Percentiles rank a stretch among this genome's conserved stretches.
Conservation (phyloP, 2,797 vertebrate genomes). For the Hydrolagus colliei region DNA sequence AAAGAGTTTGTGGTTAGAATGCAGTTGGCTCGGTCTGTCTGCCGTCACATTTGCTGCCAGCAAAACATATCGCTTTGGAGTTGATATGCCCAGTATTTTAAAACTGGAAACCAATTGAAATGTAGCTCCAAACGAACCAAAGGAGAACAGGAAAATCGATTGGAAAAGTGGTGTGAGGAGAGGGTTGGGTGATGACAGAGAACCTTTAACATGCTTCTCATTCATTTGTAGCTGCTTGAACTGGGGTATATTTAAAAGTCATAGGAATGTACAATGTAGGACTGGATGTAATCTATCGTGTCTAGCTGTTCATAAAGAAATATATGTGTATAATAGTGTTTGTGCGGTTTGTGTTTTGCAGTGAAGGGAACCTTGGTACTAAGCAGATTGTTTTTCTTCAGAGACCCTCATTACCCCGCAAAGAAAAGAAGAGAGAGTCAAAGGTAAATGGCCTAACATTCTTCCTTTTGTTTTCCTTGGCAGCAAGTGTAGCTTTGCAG, state of each 20-base stretch:
- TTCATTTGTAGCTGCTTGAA: background rate
- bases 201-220: background rate
- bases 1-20: too few species aligned
- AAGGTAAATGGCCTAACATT: constrained; percentile 67
- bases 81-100: too few species aligned
- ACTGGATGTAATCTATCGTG: constrained; percentile 43
- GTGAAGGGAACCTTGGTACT: constrained; percentile 87
- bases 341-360: constrained; percentile 48
- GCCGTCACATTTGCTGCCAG: too few species aligned
- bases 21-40: too few species aligned
- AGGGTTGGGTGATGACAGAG: background rate
- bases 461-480: constrained; percentile 38
- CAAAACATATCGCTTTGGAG: too few species aligned
- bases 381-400: constrained; percentile 97
- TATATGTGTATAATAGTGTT: constrained; percentile 35
- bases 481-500: constrained; percentile 34
- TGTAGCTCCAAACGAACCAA: too few species aligned
- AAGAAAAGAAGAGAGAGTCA: constrained; percentile 77
- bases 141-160: too few species aligned
- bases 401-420: constrained; percentile 81
- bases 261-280: too few species aligned
- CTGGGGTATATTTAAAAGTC: background rate
- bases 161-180: too few species aligned
- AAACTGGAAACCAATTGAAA: too few species aligned
- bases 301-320: constrained; percentile 44